phyloP scores from a whole-genome alignment of 2,888 invertebrate genomes.

The Metopia argyrocephala region DNA sequence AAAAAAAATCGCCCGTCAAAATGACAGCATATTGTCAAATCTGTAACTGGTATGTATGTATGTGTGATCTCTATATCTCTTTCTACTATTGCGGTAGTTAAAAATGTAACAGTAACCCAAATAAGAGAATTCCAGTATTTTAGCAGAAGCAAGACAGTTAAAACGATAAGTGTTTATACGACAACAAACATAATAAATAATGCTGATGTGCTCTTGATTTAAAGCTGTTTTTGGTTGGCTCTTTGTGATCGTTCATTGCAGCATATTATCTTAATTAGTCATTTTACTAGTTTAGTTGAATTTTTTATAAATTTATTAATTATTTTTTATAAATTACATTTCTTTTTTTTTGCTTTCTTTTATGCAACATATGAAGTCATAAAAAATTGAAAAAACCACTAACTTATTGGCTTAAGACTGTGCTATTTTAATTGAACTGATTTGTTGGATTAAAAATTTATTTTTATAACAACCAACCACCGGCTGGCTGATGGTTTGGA shows the following conservation, averaged over 20 bases:
- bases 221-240: neutral
- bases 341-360: neutral
- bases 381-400: slow-evolving; percentile 4
- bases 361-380: slow-evolving; percentile 27
- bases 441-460: neutral
- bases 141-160: slow-evolving; percentile 36
- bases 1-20: too few relatives aligned
- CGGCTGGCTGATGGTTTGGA: neutral
- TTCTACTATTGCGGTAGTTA: slow-evolving; percentile 43
- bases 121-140: slow-evolving; percentile 57
- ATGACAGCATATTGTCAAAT: too few relatives aligned
- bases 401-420: slow-evolving; percentile 20
- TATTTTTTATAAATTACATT: slow-evolving; percentile 5
- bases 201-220: neutral
- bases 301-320: neutral
- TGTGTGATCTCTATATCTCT: neutral
- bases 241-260: neutral
- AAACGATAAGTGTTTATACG: slow-evolving; percentile 17
- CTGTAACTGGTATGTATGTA: neutral
- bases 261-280: slow-evolving; percentile 15
- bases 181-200: neutral
- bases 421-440: neutral
- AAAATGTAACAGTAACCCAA: slow-evolving; percentile 66
- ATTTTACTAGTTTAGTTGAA: neutral
- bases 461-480: neutral